Evolutionary conservation across 1,140 invertebrate genomes (phyloP), one percentile per base, ranked within the genome.

Genomic region (Lanistes nyassanus): DNA sequence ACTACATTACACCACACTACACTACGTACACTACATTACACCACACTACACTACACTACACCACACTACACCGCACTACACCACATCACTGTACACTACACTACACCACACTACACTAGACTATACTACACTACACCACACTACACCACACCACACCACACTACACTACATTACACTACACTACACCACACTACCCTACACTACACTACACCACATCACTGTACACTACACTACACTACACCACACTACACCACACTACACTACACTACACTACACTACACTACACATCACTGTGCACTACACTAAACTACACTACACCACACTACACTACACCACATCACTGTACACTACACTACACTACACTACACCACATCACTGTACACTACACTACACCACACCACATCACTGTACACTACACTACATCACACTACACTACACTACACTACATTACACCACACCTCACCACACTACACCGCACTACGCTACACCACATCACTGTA

Each of bases 1-100:
- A 70, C 42, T 71, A 73, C 71, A 73, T 55, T 62, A 73, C 71
- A 62, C 31, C 39, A 73, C 71, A 73, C 71, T 62, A 60, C 71
- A 73, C 42, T 60, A 51, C 58, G 26, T 62, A 73, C 71, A 73
- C 71, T 23, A 60, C 31, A 29, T n/a, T 36, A 73, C 55, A 73
- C n/a, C 55, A 73, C 71, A 60, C 31, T 42, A 76, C 55, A 67
- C 37, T 34, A 66, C 73, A 75, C 73, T 36, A 75, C 73, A 29
- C 60, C 26, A 67, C 60, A 67, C 73, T 36, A 67, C 73, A 47
- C 73, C 51, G 31, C 39, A 67, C 71, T 42, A 67, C 60, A 75
- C 60, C 42, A 67, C 60, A 75, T 62, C 42, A 67, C 60, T 47
- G 62, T 26, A 75, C 64, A 39, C 51, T 42, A 42, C 73, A 51